Conservation (phyloP, 2,113 vertebrate genomes). For the Isurus oxyrinchus region DNA sequence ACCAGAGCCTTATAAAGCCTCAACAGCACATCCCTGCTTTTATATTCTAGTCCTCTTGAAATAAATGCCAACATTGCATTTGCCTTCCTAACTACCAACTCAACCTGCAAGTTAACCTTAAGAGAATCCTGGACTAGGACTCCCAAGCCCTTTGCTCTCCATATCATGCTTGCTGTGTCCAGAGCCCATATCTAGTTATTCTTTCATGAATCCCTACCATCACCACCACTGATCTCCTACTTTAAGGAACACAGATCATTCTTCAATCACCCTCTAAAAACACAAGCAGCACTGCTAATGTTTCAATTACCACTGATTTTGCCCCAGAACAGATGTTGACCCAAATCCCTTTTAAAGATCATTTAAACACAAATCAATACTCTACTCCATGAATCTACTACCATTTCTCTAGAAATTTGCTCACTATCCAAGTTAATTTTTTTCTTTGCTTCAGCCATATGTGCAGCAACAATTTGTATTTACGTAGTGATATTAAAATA, state of each 20-base stretch:
- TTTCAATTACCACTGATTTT: background rate
- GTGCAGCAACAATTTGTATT: background rate
- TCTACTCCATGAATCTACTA: background rate
- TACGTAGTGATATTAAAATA: background rate
- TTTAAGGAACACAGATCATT: background rate
- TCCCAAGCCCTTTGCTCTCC: no score
- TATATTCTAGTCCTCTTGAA: no score
- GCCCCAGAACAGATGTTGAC: background rate
- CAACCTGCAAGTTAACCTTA: no score
- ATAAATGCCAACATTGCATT: no score
- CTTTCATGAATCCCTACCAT: background rate
- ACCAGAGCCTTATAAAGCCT: no score
- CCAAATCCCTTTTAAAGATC: background rate
- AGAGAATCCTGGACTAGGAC: no score
- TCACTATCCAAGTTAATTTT: background rate
- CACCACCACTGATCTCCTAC: background rate
- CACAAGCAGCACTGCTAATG: background rate
- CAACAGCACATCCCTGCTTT: no score
- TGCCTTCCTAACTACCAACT: no score
- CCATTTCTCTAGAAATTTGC: background rate
- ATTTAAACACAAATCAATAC: background rate
- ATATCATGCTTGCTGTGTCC: background rate
- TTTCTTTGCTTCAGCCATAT: background rate
- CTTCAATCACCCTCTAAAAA: background rate
- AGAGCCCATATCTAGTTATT: background rate